phyloP scores from a whole-genome alignment of 1,140 invertebrate species.

The Leguminivora glycinivorella region DNA sequence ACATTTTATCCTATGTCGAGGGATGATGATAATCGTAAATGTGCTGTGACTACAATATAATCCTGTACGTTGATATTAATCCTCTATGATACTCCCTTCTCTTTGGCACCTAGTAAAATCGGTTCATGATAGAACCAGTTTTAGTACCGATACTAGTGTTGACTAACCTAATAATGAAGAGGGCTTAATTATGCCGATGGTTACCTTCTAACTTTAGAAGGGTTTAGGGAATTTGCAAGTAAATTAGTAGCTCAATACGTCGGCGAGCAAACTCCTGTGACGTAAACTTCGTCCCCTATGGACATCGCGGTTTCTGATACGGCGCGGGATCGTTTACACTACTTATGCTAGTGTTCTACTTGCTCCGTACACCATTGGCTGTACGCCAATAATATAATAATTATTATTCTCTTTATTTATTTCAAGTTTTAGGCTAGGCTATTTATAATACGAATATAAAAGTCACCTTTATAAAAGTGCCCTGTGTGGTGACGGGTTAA shows the following conservation, averaged over 20 bases:
- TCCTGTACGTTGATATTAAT: no score
- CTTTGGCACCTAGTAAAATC: not conserved
- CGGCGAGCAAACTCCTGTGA: constrained; percentile 8
- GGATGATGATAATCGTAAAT: no score
- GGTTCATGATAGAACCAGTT: not conserved
- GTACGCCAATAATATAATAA: no score
- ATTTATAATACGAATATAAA: no score
- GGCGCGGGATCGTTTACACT: not conserved
- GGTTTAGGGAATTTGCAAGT: constrained; percentile 28
- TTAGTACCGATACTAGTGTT: not conserved
- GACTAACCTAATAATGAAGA: not conserved
- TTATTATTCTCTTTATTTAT: no score
- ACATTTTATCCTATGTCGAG: no score
- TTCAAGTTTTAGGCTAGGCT: no score
- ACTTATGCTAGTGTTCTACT: not conserved
- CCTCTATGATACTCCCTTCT: no score
- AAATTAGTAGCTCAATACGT: constrained; percentile 28
- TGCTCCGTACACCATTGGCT: not conserved
- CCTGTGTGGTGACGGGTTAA: no score
- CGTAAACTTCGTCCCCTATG: constrained; percentile 23
- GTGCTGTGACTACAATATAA: no score
- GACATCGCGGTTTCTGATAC: constrained; percentile 26
- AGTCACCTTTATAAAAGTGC: no score
- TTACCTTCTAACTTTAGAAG: constrained; percentile 27
- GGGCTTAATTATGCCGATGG: constrained; percentile 18